These are phyloP conservation scores for Paracanthobrama guichenoti DNA, from an alignment of 2,113 vertebrate genomes.

Conservation along the genomic window DNA sequence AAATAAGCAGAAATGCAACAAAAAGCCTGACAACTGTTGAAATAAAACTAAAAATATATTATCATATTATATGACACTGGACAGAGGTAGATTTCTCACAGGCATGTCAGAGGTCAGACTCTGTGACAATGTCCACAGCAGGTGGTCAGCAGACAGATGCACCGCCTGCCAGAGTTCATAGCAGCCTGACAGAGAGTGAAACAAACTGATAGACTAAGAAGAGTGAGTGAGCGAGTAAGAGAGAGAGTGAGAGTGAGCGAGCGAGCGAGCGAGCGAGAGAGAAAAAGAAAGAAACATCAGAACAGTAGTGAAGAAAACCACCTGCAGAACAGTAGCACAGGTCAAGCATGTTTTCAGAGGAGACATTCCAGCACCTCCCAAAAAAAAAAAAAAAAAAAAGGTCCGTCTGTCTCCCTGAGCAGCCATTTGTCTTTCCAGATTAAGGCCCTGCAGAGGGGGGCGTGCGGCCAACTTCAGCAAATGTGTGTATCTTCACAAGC, in stretches of 20 bases:
- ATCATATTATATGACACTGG: background rate
- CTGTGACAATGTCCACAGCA: constrained; percentile 42
- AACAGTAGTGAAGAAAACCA: constrained; percentile 39
- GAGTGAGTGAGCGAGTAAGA: background rate
- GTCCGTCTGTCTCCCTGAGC: background rate
- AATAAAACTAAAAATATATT: background rate
- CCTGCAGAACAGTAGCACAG: constrained; percentile 33
- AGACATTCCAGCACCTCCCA: constrained; percentile 36
- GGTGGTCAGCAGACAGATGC: constrained; percentile 47
- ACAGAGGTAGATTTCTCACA: background rate
- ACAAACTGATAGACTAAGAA: constrained; percentile 8
- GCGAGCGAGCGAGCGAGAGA: background rate
- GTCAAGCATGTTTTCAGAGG: constrained; percentile 37
- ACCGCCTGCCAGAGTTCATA: constrained; percentile 12
- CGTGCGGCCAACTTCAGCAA: background rate
- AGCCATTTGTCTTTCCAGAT: background rate
- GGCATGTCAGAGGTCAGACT: constrained; percentile 21
- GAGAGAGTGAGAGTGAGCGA: background rate
- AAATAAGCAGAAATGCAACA: background rate
- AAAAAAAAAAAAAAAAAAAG: constrained; percentile 30
- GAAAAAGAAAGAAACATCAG: constrained; percentile 18
- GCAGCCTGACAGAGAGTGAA: constrained; percentile 33
- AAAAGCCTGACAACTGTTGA: background rate
- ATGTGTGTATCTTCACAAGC: background rate
- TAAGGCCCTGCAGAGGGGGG: background rate